Evolutionary conservation across 2,113 vertebrate species (phyloP).

Genomic region (Euleptes europaea): DNA sequence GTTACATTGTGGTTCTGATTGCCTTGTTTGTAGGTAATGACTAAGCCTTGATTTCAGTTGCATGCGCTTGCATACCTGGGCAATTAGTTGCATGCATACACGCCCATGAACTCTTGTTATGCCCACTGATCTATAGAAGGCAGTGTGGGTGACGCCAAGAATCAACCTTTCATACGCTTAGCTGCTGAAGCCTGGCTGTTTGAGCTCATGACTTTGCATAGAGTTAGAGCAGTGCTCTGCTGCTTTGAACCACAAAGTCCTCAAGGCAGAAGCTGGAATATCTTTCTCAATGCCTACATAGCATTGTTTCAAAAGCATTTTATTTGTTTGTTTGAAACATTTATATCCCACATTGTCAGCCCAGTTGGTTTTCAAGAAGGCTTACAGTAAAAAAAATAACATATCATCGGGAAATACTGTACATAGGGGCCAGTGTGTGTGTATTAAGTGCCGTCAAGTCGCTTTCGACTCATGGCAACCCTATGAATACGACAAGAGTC

Average conservation of each 20-base stretch:
- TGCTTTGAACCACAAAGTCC: not conserved
- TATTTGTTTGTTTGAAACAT: not conserved
- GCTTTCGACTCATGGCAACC: too few species aligned
- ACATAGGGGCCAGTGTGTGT: too few species aligned
- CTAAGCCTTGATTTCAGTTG: not conserved
- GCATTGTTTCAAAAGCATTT: not conserved
- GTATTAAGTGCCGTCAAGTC: too few species aligned
- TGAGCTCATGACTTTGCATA: not conserved
- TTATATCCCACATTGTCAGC: too few species aligned
- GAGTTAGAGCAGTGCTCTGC: not conserved
- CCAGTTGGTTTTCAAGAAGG: too few species aligned
- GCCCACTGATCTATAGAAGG: not conserved
- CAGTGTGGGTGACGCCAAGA: not conserved
- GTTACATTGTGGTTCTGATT: not conserved
- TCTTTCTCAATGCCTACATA: not conserved
- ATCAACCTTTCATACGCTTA: not conserved
- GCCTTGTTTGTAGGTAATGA: not conserved
- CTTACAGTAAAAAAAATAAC: too few species aligned
- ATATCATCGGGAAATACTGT: too few species aligned
- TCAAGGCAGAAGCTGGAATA: not conserved
- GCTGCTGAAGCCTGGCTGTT: not conserved
- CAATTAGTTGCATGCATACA: not conserved
- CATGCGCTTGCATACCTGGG: not conserved
- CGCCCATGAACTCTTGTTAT: not conserved
- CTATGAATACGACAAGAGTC: too few species aligned